Percentiles rank a stretch among this genome's conserved stretches.
Conservation (phyloP, 2,797 vertebrate genomes). For the Microctenopoma lineatum region DNA sequence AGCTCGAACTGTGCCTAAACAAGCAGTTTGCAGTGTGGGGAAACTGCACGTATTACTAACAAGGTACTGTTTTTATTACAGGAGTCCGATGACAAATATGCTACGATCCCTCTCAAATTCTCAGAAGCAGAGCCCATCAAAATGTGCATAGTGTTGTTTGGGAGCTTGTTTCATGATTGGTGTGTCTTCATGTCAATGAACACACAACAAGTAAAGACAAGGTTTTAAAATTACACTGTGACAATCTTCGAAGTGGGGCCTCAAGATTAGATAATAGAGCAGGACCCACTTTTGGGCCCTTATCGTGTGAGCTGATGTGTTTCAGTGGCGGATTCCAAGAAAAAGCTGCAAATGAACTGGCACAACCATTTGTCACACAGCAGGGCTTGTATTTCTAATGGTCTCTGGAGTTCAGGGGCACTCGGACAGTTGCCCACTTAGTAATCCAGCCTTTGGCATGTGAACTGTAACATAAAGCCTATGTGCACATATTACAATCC, state of each 20-base stretch:
- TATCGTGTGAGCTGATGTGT: not conserved
- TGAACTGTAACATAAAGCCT: not conserved
- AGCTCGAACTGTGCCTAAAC: not conserved
- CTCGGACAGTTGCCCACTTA: not conserved
- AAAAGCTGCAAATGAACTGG: not conserved
- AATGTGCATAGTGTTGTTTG: no score
- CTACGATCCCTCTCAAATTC: no score
- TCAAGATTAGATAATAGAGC: slow-evolving; percentile 12
- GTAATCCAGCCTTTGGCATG: not conserved
- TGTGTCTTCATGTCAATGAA: not conserved
- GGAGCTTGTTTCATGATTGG: not conserved
- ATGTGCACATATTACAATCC: not conserved
- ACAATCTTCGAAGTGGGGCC: not conserved
- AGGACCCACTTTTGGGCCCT: not conserved
- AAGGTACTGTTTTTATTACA: not conserved
- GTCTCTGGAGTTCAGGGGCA: not conserved
- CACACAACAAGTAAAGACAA: not conserved
- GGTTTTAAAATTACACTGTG: not conserved
- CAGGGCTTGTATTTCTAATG: not conserved
- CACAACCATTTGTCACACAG: not conserved
- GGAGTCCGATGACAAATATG: not conserved
- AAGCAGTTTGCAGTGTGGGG: not conserved
- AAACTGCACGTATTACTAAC: not conserved
- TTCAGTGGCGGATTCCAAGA: slow-evolving; percentile 2
- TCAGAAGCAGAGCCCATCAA: no score